phyloP scores from a whole-genome alignment of 1,140 invertebrate species.

The Drosophila virilis region DNA sequence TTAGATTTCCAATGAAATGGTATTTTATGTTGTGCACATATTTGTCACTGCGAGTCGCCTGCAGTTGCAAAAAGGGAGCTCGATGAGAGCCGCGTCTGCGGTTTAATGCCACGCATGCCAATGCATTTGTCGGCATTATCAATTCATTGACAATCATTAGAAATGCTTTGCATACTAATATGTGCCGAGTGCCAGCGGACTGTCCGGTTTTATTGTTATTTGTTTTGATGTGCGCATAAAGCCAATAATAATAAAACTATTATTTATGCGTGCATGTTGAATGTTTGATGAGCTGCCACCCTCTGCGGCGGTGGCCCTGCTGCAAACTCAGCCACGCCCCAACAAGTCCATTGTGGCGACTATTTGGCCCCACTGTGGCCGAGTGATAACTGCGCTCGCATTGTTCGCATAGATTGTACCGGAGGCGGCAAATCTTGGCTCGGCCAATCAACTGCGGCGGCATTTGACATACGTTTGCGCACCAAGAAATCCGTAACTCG shows the following conservation, averaged over 20 bases:
- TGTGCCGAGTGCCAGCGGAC: slow-evolving; percentile 4
- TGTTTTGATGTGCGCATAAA: slow-evolving; percentile 35
- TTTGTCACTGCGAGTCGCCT: slow-evolving; percentile 50
- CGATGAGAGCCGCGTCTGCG: background rate
- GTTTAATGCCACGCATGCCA: slow-evolving; percentile 39
- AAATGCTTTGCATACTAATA: slow-evolving; percentile 74
- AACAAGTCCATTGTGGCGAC: too few relatives aligned
- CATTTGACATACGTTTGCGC: slow-evolving; percentile 5
- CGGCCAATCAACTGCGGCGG: slow-evolving; percentile 2
- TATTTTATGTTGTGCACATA: slow-evolving; percentile 57
- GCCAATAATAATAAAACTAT: slow-evolving; percentile 38
- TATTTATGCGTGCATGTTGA: slow-evolving; percentile 25
- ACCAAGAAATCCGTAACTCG: slow-evolving; percentile 6
- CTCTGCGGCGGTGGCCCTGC: slow-evolving; percentile 10
- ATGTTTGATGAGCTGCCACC: slow-evolving; percentile 15
- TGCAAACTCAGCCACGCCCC: background rate
- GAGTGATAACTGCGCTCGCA: background rate
- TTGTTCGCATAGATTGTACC: background rate
- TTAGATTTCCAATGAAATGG: slow-evolving; percentile 81
- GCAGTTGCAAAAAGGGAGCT: slow-evolving; percentile 52
- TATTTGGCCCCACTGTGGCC: too few relatives aligned
- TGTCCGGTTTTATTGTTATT: slow-evolving; percentile 42
- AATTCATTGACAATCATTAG: slow-evolving; percentile 55
- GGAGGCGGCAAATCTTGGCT: slow-evolving; percentile 3
- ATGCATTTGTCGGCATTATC: slow-evolving; percentile 38